Base-by-base conservation (phyloP, 2,113 vertebrate genomes). In the Mustelus asterias region DNA sequence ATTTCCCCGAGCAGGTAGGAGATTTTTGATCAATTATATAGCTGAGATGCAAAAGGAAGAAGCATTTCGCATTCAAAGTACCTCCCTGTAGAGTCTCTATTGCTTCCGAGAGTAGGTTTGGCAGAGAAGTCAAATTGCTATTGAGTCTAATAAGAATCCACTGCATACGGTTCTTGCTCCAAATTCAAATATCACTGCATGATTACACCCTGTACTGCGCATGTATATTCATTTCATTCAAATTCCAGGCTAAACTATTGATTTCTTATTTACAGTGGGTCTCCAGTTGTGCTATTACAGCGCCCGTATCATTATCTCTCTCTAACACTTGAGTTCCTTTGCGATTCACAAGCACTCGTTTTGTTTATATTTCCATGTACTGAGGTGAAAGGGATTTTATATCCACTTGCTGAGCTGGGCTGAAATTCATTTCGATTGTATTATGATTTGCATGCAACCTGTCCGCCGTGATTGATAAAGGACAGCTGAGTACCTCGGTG, bases 61-160 rank as follows among this genome's bases (percentile, higher is more conserved):
- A 72, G 26, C 20, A 24, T 37, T 95, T 95, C 69, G 48, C 69
- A 44, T 95, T 44, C 67, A 72, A 95, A 95, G 67, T 33, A 93
- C 69, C 24, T 95, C 65, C 94, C 44, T 54, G 69, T 95, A 72
- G 41, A 95, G 89, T 93, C 33, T 65, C 89, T 65, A 65, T 93
- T 93, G 89, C 89, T 58, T 93, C 16, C 20, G 33, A 93, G 89
- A 95, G 69, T 24, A 54, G 69, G 37, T 95, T 93, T 93, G 89
- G 33, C 89, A 95, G 22, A 95, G 48, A 72, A 95, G 94, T 95
- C 94, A 95, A 95, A 95, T 95, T 95, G 69, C 69, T 72, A 54
- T 95, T 76, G 67, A 72, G 94, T 76, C 41, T 72, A 93, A 65
- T 93, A 95, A 95, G 63, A 94, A 69, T 48, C 37, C 67, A 70